Conservation (phyloP, 2,888 invertebrate genomes). For the Calliphora vomitoria region DNA sequence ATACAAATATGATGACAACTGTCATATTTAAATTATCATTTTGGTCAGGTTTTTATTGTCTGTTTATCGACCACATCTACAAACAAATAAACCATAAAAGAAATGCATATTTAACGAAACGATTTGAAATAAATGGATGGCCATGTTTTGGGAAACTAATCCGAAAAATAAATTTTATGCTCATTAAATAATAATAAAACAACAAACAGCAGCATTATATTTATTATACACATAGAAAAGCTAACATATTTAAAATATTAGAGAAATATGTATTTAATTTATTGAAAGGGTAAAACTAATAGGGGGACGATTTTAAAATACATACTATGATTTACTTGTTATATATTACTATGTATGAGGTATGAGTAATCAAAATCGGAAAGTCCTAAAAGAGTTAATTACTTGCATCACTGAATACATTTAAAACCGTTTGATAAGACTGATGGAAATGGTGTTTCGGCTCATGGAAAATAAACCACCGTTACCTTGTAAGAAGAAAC, state of each 20-base stretch:
- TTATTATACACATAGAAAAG: not conserved
- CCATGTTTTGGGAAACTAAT: conserved; percentile 32
- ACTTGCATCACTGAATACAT: not conserved
- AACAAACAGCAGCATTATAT: not conserved
- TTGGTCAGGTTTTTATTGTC: conserved; percentile 27
- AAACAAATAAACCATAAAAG: conserved; percentile 31
- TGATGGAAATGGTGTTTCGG: too few relatives aligned
- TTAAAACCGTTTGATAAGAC: too few relatives aligned
- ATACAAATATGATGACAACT: conserved; percentile 41
- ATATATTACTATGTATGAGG: too few relatives aligned
- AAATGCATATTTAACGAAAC: conserved; percentile 14
- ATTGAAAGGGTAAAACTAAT: too few relatives aligned
- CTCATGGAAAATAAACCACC: too few relatives aligned
- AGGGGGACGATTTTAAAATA: not conserved
- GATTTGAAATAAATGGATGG: conserved; percentile 1
- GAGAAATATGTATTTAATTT: not conserved
- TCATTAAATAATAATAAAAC: conserved; percentile 46
- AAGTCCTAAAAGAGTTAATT: not conserved
- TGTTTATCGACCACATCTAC: conserved; percentile 27
- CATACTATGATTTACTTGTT: not conserved
- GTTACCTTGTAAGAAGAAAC: too few relatives aligned
- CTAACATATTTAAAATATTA: conserved; percentile 12
- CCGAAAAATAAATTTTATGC: conserved; percentile 19
- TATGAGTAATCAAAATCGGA: not conserved
- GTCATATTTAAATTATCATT: conserved; percentile 45